Conservation (phyloP, 2,888 invertebrate species). For the Syrphus vitripennis region DNA sequence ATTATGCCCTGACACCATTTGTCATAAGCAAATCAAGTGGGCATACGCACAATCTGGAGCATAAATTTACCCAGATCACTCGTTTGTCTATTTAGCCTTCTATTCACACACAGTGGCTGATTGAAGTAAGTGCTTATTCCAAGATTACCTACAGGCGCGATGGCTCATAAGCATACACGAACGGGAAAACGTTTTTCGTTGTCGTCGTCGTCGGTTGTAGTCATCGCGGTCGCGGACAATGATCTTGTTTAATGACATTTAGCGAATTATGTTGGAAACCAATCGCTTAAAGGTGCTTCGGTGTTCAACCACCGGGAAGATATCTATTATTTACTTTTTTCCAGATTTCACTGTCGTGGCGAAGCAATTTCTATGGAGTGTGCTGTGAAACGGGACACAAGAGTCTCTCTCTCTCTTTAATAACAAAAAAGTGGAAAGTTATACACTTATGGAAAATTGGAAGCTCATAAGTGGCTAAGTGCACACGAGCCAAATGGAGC, state of each 20-base stretch:
- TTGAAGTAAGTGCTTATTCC: constrained; percentile 43
- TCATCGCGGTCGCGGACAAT: constrained; percentile 63
- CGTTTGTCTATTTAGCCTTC: not conserved
- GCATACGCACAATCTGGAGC: constrained; percentile 65
- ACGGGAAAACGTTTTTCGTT: constrained; percentile 3
- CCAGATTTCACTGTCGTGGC: constrained; percentile 60
- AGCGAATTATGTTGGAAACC: constrained; percentile 68
- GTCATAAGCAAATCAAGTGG: constrained; percentile 66
- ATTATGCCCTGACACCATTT: constrained; percentile 65
- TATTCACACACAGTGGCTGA: constrained; percentile 11
- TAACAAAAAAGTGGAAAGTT: constrained; percentile 59
- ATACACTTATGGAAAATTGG: not conserved
- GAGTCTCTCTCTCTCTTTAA: not conserved
- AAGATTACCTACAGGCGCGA: not conserved
- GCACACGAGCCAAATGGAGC: not conserved
- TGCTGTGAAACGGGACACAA: constrained; percentile 53
- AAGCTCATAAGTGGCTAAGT: not conserved
- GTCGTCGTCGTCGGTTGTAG: not conserved
- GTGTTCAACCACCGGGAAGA: constrained; percentile 64
- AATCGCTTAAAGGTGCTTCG: constrained; percentile 61
- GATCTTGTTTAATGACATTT: constrained; percentile 71
- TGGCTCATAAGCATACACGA: constrained; percentile 22
- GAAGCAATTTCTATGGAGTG: not conserved
- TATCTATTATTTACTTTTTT: constrained; percentile 26
- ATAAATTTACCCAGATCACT: constrained; percentile 42